A percentile compares a stretch with the other conserved stretches of the same genome.
phyloP scores from a whole-genome alignment of 1,140 invertebrate genomes.

The Elymnias hypermnestra region DNA sequence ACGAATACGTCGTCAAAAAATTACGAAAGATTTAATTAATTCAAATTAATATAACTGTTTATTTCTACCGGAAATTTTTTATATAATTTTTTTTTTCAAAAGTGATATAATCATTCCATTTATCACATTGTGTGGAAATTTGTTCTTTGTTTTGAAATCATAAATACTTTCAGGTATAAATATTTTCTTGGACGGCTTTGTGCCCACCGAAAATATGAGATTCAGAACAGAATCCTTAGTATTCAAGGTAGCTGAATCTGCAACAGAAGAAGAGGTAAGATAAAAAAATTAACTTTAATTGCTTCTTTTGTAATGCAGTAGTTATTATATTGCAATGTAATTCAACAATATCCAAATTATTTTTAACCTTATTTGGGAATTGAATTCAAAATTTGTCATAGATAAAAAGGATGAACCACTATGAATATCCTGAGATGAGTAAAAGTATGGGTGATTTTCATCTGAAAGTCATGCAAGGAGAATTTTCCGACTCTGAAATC shows the following conservation, averaged over 20 bases:
- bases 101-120: no score
- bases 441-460: slow-evolving; percentile 92
- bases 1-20: no score
- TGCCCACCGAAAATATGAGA: slow-evolving; percentile 99
- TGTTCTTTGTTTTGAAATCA: no score
- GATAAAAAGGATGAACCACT: slow-evolving; percentile 95
- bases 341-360: no score
- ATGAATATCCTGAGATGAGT: slow-evolving; percentile 94
- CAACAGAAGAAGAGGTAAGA: slow-evolving; percentile 94
- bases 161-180: slow-evolving; percentile 87
- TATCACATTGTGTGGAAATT: no score
- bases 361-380: no score
- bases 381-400: slow-evolving; percentile 22
- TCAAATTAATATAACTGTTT: no score
- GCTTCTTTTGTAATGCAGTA: no score
- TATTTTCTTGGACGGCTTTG: slow-evolving; percentile 99
- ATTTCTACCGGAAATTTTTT: no score
- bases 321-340: no score
- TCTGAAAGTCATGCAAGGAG: slow-evolving; percentile 89
- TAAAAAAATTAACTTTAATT: background rate
- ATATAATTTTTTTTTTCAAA: no score
- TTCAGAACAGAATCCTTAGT: slow-evolving; percentile 97
- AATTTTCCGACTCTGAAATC: slow-evolving; percentile 99
- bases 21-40: no score
- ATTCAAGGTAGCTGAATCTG: slow-evolving; percentile 99